Conservation (phyloP, 2,888 invertebrate genomes). For the Yponomeuta cagnagella region DNA sequence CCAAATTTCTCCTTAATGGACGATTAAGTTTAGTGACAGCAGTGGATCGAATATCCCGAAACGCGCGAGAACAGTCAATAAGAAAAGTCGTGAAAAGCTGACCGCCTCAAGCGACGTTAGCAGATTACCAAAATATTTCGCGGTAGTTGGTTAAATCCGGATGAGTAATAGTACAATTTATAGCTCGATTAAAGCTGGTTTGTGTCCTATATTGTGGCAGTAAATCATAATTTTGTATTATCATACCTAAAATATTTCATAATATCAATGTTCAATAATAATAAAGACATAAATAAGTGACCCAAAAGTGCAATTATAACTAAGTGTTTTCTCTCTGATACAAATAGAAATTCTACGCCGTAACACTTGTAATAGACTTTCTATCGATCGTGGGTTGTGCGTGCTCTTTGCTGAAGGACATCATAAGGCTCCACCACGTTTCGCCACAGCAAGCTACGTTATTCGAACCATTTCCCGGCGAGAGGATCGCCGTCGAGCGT, state of each 20-base stretch:
- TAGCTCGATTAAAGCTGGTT: neutral
- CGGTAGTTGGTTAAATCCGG: neutral
- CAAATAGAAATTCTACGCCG: neutral
- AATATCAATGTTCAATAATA: neutral
- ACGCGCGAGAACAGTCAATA: constrained; percentile 30
- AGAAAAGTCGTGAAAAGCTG: constrained; percentile 32
- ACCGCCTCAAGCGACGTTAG: constrained; percentile 25
- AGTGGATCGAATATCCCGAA: constrained; percentile 30
- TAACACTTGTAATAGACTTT: neutral
- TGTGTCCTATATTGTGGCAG: neutral
- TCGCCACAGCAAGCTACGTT: constrained; percentile 69
- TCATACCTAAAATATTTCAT: neutral
- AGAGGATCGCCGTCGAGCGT: constrained; percentile 54
- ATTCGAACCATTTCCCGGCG: constrained; percentile 58
- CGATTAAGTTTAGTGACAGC: constrained; percentile 33
- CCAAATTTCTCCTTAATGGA: constrained; percentile 27
- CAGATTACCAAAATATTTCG: neutral
- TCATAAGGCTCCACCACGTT: constrained; percentile 62
- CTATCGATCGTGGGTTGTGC: constrained; percentile 3
- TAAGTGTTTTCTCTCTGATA: neutral
- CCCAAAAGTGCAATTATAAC: constrained; percentile 9
- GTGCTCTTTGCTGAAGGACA: constrained; percentile 24
- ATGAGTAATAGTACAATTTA: neutral
- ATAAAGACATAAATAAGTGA: neutral
- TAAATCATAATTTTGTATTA: neutral